Percentiles rank a stretch among this genome's conserved stretches.
phyloP scores from a whole-genome alignment of 2,113 vertebrate species.

The Chaetodon trifascialis region DNA sequence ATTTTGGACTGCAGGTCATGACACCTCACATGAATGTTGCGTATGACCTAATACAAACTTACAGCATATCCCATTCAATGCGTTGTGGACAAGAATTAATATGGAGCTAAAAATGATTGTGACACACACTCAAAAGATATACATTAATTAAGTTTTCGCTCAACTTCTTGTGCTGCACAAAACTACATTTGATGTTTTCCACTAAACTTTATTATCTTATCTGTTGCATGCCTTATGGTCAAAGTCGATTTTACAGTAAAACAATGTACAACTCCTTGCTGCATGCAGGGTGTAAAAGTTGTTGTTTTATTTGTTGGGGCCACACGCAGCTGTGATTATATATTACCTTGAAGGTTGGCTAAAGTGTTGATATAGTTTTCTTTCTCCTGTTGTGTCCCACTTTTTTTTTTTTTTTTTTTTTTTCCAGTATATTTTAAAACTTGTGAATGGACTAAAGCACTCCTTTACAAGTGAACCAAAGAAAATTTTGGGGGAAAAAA shows the following conservation, averaged over 20 bases:
- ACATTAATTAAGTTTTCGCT: neutral
- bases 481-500: neutral
- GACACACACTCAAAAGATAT: neutral
- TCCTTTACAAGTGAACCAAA: neutral
- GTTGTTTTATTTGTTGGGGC: neutral
- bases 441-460: neutral
- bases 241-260: slow-evolving; percentile 9
- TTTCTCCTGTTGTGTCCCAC: neutral
- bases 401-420: no score
- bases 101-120: neutral
- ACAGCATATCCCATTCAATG: neutral
- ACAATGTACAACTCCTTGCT: neutral
- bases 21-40: slow-evolving; percentile 71
- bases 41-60: slow-evolving; percentile 48
- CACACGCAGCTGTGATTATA: no score
- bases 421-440: neutral
- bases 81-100: neutral
- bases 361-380: neutral
- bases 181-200: neutral
- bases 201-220: neutral
- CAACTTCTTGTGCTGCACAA: neutral
- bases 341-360: neutral
- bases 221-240: neutral
- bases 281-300: neutral
- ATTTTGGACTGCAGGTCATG: slow-evolving; percentile 70